Percentiles rank a stretch among this genome's conserved stretches.
Evolutionary conservation across 2,888 invertebrate genomes (phyloP).

Genomic region (Phyllotreta cruciferae): DNA sequence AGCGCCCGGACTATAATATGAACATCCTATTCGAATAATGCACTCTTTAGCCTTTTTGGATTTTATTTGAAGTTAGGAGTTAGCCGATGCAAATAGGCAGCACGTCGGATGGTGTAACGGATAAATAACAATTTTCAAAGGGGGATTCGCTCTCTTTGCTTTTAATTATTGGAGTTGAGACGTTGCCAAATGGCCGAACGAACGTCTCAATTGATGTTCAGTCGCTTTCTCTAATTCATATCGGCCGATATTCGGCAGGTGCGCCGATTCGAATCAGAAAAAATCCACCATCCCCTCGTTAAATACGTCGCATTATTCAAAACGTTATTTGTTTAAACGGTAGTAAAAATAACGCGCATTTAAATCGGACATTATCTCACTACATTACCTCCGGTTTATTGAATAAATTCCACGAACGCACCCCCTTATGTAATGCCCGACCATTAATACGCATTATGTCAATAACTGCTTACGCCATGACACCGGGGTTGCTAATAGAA

Average conservation of each 20-base stretch:
- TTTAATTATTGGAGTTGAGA: conserved; percentile 27
- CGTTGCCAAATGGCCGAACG: conserved; percentile 17
- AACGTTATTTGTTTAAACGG: too few relatives aligned
- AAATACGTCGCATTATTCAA: too few relatives aligned
- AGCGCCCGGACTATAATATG: conserved; percentile 9
- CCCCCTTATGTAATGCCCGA: conserved; percentile 40
- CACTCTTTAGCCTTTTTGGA: neutral
- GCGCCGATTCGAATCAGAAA: neutral
- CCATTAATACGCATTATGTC: conserved; percentile 60
- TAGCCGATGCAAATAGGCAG: conserved; percentile 16
- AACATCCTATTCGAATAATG: neutral
- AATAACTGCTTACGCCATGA: conserved; percentile 41
- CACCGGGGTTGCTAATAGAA: conserved; percentile 36
- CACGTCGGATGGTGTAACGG: conserved; percentile 17
- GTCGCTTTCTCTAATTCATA: neutral
- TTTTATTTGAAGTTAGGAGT: conserved; percentile 21
- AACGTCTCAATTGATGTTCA: conserved; percentile 11
- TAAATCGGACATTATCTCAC: conserved; percentile 23
- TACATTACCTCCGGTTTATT: conserved; percentile 43
- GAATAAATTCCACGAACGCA: conserved; percentile 44
- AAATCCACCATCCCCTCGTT: neutral
- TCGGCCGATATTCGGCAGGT: neutral
- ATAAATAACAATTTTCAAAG: conserved; percentile 29
- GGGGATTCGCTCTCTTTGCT: conserved; percentile 26
- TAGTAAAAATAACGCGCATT: neutral